Percentiles rank a stretch among this genome's conserved stretches.
These are phyloP conservation scores for Cinclus cinclus DNA, from an alignment of 2,113 vertebrate species.

Conservation along the genomic window DNA sequence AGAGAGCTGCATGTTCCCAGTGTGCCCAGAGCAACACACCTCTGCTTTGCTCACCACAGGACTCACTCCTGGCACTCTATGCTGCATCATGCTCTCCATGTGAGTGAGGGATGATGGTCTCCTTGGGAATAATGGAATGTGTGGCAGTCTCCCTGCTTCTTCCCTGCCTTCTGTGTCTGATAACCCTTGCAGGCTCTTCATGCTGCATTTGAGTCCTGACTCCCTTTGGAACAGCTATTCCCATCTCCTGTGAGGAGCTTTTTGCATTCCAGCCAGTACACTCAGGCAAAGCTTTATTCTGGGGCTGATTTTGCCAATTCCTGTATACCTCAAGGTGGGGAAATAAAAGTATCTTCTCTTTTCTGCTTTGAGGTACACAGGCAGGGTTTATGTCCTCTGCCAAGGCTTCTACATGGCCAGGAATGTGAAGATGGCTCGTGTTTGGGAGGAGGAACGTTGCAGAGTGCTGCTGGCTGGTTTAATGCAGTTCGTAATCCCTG, in stretches of 20 bases:
- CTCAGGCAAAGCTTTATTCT: background rate
- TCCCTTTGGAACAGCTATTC: background rate
- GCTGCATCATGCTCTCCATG: rapidly evolving
- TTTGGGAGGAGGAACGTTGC: rapidly evolving
- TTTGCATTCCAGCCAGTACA: background rate
- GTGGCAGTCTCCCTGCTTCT: background rate
- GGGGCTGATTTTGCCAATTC: background rate
- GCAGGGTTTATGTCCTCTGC: background rate
- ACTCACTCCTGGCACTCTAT: background rate
- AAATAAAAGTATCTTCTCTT: background rate
- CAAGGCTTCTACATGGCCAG: background rate
- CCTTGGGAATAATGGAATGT: background rate
- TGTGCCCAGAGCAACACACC: background rate
- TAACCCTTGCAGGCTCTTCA: background rate
- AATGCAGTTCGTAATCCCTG: background rate
- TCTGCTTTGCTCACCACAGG: background rate
- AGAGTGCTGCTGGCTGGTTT: background rate
- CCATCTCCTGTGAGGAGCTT: background rate
- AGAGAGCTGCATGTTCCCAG: background rate
- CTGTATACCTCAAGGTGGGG: background rate
- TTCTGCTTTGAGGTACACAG: background rate
- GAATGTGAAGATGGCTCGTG: background rate
- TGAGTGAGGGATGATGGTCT: background rate
- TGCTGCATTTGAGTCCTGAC: background rate
- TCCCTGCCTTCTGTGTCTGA: background rate